Evolutionary conservation across 1,140 invertebrate genomes (phyloP).

Genomic region (Lycorma delicatula): DNA sequence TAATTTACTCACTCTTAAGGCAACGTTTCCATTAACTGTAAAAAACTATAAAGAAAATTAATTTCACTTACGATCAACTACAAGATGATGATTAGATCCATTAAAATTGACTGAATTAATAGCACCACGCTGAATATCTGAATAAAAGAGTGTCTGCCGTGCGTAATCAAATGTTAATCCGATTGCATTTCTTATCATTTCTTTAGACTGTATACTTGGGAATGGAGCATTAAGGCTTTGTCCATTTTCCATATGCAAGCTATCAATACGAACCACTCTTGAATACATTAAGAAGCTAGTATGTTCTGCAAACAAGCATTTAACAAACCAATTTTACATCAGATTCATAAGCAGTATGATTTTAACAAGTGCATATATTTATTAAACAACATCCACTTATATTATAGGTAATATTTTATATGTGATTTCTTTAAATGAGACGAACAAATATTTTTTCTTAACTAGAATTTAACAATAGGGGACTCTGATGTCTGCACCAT

Average conservation of each 20-base stretch:
- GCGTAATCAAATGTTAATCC: conserved; percentile 72
- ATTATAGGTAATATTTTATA: no score
- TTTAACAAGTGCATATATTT: no score
- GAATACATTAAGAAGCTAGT: conserved; percentile 70
- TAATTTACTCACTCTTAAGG: no score
- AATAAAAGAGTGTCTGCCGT: conserved; percentile 65
- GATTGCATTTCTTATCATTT: conserved; percentile 72
- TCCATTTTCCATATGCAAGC: conserved; percentile 60
- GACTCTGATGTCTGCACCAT: no score
- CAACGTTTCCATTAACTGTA: no score
- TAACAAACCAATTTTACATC: no score
- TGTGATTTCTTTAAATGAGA: no score
- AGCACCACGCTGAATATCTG: conserved; percentile 74
- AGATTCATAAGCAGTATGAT: no score
- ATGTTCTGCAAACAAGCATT: conserved; percentile 48
- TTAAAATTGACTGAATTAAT: conserved; percentile 80
- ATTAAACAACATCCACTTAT: no score
- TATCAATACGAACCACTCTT: conserved; percentile 61
- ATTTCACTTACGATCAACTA: conserved; percentile 57
- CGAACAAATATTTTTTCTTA: not conserved
- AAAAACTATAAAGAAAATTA: no score
- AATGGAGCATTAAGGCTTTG: conserved; percentile 63
- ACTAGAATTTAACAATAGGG: no score
- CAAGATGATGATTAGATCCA: conserved; percentile 56
- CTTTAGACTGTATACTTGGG: conserved; percentile 57